Evolutionary conservation across 2,113 vertebrate genomes (phyloP).

Genomic region (Gavialis gangeticus): DNA sequence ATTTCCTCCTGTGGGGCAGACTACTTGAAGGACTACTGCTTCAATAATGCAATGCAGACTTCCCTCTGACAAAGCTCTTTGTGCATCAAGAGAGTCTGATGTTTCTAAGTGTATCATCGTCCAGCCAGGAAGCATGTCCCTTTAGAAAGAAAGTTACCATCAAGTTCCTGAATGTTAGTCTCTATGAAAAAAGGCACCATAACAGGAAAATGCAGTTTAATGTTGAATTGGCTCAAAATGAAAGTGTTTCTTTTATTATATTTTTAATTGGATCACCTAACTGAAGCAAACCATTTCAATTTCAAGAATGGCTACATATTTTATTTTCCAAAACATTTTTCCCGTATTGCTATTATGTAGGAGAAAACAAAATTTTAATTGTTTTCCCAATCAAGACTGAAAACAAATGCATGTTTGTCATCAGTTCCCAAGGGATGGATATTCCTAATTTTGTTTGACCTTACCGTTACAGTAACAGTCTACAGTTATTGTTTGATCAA

Average conservation of each 20-base stretch:
- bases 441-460: background rate
- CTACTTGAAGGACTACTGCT: background rate
- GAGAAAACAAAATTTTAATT: background rate
- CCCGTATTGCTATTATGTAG: background rate
- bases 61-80: background rate
- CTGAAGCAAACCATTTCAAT: background rate
- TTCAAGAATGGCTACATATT: background rate
- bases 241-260: background rate
- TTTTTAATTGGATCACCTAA: background rate
- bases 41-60: background rate
- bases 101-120: background rate
- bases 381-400: background rate
- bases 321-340: background rate
- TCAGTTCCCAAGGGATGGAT: background rate
- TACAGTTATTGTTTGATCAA: background rate
- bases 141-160: background rate
- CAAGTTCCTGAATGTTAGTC: background rate
- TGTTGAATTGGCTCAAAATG: background rate
- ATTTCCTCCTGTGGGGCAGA: background rate
- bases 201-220: background rate
- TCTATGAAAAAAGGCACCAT: background rate
- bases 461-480: background rate
- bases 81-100: background rate
- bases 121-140: background rate
- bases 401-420: background rate